Conservation (phyloP, 2,113 vertebrate species). For the Ammodramus savannarum region DNA sequence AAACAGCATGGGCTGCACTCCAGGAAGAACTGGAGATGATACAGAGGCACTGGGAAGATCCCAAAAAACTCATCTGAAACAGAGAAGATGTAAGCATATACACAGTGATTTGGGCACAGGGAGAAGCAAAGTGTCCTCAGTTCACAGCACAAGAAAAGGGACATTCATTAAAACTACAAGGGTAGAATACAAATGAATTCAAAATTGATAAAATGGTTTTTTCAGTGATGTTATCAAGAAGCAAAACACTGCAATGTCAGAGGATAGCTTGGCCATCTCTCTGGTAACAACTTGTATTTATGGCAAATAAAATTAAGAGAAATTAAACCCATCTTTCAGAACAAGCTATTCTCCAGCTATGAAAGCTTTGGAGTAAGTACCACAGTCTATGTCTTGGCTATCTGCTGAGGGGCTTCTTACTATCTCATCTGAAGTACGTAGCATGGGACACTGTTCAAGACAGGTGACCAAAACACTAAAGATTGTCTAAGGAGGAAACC, state of each 20-base stretch:
- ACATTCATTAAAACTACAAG: background rate
- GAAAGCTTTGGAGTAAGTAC: background rate
- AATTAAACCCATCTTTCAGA: background rate
- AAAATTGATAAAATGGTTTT: background rate
- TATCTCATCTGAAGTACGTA: background rate
- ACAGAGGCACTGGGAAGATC: background rate
- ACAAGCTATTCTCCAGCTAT: background rate
- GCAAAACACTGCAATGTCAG: conserved; percentile 15
- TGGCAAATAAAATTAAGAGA: background rate
- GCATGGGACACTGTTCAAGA: background rate
- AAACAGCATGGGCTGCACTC: background rate
- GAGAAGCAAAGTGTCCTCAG: background rate
- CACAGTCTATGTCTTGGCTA: background rate
- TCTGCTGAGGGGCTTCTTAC: background rate
- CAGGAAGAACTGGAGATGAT: background rate
- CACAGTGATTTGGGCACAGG: background rate
- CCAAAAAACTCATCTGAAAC: background rate
- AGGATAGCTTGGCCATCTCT: background rate
- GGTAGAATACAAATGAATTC: conserved; percentile 16
- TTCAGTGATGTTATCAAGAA: background rate
- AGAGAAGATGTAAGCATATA: background rate
- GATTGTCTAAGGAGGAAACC: background rate
- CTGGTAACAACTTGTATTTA: background rate
- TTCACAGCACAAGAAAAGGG: background rate
- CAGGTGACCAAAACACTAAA: background rate